Percentiles rank a stretch among this genome's conserved stretches.
Evolutionary conservation across 2,797 vertebrate genomes (phyloP).

Genomic region (Esox lucius): DNA sequence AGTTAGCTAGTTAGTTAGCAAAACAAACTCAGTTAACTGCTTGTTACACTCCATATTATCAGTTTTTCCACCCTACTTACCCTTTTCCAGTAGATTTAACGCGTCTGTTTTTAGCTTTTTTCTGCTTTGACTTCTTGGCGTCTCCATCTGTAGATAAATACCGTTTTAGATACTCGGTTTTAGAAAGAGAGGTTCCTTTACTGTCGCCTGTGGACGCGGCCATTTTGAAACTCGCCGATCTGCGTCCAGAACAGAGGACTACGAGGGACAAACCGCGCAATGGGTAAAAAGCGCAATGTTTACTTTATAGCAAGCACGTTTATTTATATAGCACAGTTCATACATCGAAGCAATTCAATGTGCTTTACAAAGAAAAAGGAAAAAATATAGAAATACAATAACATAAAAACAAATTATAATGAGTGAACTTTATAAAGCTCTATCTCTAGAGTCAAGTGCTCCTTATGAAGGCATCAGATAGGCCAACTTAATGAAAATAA

Average conservation of each 20-base stretch:
- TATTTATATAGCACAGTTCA: too few species aligned
- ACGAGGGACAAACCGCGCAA: conserved; percentile 40
- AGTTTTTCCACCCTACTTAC: conserved; percentile 45
- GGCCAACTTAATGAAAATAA: too few species aligned
- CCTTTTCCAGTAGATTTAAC: conserved; percentile 60
- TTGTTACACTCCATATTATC: background rate
- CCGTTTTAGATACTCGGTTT: conserved; percentile 78
- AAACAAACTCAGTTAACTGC: background rate
- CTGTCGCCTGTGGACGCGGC: conserved; percentile 55
- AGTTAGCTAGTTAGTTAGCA: background rate
- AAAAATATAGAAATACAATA: too few species aligned
- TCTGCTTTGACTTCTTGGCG: conserved; percentile 61
- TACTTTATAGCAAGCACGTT: background rate
- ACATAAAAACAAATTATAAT: too few species aligned
- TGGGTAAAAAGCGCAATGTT: background rate
- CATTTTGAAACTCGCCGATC: conserved; percentile 55
- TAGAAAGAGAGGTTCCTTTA: conserved; percentile 62
- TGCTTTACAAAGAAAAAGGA: too few species aligned
- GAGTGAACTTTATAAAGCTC: background rate
- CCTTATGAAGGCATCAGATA: too few species aligned
- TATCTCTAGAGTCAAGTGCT: too few species aligned
- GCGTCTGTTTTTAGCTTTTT: conserved; percentile 72
- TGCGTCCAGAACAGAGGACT: conserved; percentile 53
- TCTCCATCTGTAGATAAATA: conserved; percentile 71
- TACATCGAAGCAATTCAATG: too few species aligned